phyloP scores from a whole-genome alignment of 2,888 invertebrate species.

The Xanthorhoe spadicearia region DNA sequence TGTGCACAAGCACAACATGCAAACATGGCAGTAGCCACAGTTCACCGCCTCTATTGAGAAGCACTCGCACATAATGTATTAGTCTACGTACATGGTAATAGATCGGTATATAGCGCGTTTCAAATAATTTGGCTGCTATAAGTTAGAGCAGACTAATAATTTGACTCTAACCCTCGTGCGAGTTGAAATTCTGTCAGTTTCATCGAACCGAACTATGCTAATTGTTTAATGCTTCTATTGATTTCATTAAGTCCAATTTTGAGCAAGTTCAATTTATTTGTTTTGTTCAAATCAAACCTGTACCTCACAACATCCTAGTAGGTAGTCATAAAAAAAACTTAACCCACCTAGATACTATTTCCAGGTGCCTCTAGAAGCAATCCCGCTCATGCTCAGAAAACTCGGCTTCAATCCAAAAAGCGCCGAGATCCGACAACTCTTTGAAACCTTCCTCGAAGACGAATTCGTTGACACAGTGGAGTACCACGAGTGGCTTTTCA shows the following conservation, averaged over 20 bases:
- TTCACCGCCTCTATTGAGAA: slow-evolving; percentile 17
- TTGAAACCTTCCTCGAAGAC: slow-evolving; percentile 68
- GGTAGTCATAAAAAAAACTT: too few relatives aligned
- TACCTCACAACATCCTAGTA: neutral
- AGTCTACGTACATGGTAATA: slow-evolving; percentile 4
- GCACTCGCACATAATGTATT: slow-evolving; percentile 4
- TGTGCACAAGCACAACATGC: neutral
- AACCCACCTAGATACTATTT: slow-evolving; percentile 3
- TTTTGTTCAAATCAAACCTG: neutral
- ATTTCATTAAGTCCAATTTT: neutral
- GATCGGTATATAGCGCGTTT: slow-evolving; percentile 1
- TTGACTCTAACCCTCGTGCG: neutral
- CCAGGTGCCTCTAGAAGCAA: slow-evolving; percentile 63
- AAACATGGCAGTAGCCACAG: neutral
- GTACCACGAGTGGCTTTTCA: slow-evolving; percentile 70
- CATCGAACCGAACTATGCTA: neutral
- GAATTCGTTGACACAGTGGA: slow-evolving; percentile 75
- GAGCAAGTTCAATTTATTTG: neutral
- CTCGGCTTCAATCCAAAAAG: slow-evolving; percentile 77
- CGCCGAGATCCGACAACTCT: slow-evolving; percentile 64
- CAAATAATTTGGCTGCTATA: too few relatives aligned
- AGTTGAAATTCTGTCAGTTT: neutral
- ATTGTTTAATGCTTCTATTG: neutral
- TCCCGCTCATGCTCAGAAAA: slow-evolving; percentile 72
- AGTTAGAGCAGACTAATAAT: too few relatives aligned